Evolutionary conservation across 2,113 vertebrate genomes (phyloP).

Genomic region (Columba janthina): DNA sequence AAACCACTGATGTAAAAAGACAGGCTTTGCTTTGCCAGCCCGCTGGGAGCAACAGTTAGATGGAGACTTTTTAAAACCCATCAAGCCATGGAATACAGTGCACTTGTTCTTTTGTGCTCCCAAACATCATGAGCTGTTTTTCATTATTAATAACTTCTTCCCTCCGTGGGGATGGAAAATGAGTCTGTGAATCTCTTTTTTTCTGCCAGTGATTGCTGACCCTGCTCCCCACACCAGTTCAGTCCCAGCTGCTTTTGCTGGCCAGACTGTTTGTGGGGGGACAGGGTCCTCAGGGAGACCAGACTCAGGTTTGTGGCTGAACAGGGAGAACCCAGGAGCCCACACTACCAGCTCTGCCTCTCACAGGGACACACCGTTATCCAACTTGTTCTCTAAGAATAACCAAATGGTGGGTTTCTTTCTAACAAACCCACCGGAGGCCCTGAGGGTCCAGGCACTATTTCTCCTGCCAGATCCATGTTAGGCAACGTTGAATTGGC

Average conservation of each 20-base stretch:
- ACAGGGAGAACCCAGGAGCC: not conserved
- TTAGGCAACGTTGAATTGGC: not conserved
- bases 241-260: not conserved
- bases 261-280: accelerated
- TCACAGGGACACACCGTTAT: not conserved
- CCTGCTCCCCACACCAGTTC: accelerated
- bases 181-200: not conserved
- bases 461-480: not conserved
- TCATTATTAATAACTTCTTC: not conserved
- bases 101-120: not conserved
- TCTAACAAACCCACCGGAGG: not conserved
- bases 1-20: not conserved
- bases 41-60: accelerated
- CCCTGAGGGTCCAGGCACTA: not conserved
- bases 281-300: accelerated
- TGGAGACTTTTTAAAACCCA: not conserved
- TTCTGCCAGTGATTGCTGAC: not conserved
- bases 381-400: not conserved
- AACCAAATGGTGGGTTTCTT: not conserved
- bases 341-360: not conserved
- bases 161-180: not conserved
- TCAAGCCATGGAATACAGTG: not conserved
- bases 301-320: not conserved
- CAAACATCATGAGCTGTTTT: not conserved
- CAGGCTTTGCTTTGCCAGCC: not conserved